phyloP scores from a whole-genome alignment of 2,113 vertebrate species.

The Ceuthmochares aereus region DNA sequence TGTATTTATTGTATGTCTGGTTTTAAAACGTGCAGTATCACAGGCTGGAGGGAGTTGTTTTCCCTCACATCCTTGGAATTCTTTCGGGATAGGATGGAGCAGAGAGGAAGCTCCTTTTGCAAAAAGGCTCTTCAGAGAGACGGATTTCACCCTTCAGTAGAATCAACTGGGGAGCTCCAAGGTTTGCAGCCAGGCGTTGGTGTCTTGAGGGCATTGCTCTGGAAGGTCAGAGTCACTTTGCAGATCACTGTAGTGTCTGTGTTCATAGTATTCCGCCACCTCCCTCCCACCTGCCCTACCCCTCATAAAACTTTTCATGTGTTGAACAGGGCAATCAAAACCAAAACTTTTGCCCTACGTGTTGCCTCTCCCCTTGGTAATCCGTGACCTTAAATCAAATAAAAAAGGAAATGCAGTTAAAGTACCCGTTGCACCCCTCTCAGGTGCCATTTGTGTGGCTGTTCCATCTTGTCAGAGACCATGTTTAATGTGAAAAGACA shows the following conservation, averaged over 20 bases:
- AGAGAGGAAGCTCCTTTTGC: neutral
- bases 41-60: neutral
- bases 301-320: neutral
- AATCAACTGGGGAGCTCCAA: neutral
- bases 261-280: neutral
- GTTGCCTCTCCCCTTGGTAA: neutral
- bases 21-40: neutral
- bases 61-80: neutral
- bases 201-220: neutral
- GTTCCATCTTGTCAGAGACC: neutral
- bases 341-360: neutral
- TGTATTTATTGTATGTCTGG: neutral
- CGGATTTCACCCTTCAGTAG: neutral
- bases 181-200: neutral
- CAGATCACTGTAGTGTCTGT: neutral
- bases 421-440: neutral
- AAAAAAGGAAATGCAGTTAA: neutral
- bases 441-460: neutral
- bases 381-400: neutral
- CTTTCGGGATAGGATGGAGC: neutral
- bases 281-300: neutral
- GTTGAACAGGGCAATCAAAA: neutral
- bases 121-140: neutral
- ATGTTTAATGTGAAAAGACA: neutral
- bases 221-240: neutral